These are phyloP conservation scores for Leucopsar rothschildi DNA, from an alignment of 2,113 vertebrate species.

Conservation along the genomic window DNA sequence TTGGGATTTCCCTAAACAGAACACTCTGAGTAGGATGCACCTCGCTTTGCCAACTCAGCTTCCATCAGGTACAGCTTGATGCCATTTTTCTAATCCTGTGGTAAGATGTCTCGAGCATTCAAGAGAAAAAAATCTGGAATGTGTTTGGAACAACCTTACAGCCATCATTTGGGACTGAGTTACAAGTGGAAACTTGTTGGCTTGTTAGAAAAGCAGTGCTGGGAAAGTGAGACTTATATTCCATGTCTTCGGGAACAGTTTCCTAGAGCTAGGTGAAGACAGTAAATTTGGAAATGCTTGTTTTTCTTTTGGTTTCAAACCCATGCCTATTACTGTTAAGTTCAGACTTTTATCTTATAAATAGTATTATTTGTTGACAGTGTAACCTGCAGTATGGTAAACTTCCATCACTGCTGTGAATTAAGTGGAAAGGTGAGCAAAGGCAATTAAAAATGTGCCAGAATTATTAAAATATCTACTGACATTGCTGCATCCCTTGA, in stretches of 20 bases:
- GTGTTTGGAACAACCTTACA: not conserved
- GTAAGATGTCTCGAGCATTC: not conserved
- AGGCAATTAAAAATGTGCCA: not conserved
- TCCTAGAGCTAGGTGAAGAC: not conserved
- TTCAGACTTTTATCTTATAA: not conserved
- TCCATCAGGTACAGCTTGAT: fast-evolving
- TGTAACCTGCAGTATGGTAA: not conserved
- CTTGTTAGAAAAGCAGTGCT: not conserved
- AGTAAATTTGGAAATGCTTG: not conserved
- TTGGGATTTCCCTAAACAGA: not conserved
- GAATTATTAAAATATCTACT: not conserved
- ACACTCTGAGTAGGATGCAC: fast-evolving
- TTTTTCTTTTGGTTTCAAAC: not conserved
- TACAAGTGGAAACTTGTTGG: not conserved
- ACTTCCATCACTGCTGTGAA: not conserved
- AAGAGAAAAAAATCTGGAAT: not conserved
- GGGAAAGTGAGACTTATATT: not conserved
- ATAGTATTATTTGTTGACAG: not conserved
- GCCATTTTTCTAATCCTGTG: not conserved
- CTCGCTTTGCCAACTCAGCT: not conserved
- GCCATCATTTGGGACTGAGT: not conserved
- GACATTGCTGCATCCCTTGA: not conserved
- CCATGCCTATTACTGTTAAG: not conserved
- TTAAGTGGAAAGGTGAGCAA: not conserved
- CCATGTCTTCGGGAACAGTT: not conserved